Evolutionary conservation across 2,888 invertebrate species (phyloP).

Genomic region (Volucella bombylans): DNA sequence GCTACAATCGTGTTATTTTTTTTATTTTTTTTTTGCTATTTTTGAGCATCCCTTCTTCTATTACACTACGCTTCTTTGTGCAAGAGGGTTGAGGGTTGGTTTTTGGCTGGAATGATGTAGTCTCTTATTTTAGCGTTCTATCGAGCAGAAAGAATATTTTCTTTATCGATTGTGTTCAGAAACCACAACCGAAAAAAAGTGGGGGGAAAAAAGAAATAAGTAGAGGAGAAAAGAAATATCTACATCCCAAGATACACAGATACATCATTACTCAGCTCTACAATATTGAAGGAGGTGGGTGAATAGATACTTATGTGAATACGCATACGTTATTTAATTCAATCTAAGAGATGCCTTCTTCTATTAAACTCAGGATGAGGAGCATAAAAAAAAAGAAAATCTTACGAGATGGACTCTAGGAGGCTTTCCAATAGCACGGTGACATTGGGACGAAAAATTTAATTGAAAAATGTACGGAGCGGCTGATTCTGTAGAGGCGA

Average conservation of each 20-base stretch:
- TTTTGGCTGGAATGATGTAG: slow-evolving; percentile 17
- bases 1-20: slow-evolving; percentile 35
- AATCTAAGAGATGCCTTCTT: slow-evolving; percentile 39
- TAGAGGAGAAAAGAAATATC: too few relatives aligned
- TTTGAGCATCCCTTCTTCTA: slow-evolving; percentile 34
- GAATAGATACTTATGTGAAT: slow-evolving; percentile 34
- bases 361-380: slow-evolving; percentile 35
- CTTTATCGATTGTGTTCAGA: slow-evolving; percentile 55
- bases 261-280: slow-evolving; percentile 62
- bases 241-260: slow-evolving; percentile 16
- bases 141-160: slow-evolving; percentile 56
- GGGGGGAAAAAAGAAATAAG: slow-evolving; percentile 10
- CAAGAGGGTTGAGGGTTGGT: not conserved
- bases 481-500: not conserved
- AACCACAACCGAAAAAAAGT: slow-evolving; percentile 57
- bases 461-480: slow-evolving; percentile 50
- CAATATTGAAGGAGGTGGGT: slow-evolving; percentile 14
- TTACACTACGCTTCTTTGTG: not conserved
- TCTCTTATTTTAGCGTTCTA: slow-evolving; percentile 47
- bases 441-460: slow-evolving; percentile 34
- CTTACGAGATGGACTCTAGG: not conserved
- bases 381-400: not conserved
- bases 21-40: slow-evolving; percentile 19
- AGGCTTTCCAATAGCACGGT: not conserved
- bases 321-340: slow-evolving; percentile 69